These are phyloP conservation scores for Tiphia femorata DNA, from an alignment of 2,888 invertebrate genomes.

Conservation along the genomic window DNA sequence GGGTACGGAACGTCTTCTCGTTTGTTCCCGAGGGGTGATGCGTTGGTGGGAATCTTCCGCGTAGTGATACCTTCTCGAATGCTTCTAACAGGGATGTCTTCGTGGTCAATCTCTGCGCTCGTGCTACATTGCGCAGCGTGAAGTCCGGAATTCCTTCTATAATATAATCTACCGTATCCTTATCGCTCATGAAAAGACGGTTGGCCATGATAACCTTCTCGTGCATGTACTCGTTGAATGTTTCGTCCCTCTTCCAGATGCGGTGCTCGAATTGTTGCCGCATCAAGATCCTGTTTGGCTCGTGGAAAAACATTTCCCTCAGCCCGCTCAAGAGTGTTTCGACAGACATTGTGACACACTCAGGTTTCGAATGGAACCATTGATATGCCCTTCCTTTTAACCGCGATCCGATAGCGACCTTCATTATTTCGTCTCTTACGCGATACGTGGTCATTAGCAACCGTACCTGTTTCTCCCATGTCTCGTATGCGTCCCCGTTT, in stretches of 20 bases:
- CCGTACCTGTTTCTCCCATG: constrained; percentile 14
- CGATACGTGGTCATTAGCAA: constrained; percentile 9
- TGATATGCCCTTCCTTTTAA: constrained; percentile 17
- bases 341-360: constrained; percentile 11
- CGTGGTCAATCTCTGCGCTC: constrained; percentile 10
- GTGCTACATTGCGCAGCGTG: constrained; percentile 9
- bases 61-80: constrained; percentile 11
- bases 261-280: constrained; percentile 14
- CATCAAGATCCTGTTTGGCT: not conserved
- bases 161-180: constrained; percentile 17
- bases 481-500: constrained; percentile 1
- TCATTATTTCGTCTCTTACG: constrained; percentile 3
- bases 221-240: constrained; percentile 19
- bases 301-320: constrained; percentile 7
- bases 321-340: constrained; percentile 2
- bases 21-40: not conserved
- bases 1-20: not conserved
- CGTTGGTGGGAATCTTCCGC: not conserved
- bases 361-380: constrained; percentile 20
- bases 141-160: not conserved
- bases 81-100: constrained; percentile 10
- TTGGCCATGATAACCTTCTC: constrained; percentile 7
- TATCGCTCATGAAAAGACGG: constrained; percentile 5
- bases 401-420: constrained; percentile 12
- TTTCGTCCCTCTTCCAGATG: constrained; percentile 12